Percentiles rank a stretch among this genome's conserved stretches.
phyloP scores from a whole-genome alignment of 2,113 vertebrate species.

The Salvelinus alpinus region DNA sequence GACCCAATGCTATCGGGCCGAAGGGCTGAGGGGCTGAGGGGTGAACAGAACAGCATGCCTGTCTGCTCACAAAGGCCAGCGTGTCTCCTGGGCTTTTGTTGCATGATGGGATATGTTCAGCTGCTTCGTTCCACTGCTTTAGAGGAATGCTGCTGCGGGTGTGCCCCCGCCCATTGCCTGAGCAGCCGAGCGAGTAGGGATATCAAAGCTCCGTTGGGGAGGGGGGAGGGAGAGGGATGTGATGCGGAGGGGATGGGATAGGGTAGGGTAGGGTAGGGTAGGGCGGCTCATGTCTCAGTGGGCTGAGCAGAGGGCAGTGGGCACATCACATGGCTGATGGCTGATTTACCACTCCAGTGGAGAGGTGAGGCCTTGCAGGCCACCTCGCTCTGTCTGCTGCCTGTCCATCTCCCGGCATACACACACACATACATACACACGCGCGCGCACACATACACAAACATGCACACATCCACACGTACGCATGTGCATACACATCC shows the following conservation, averaged over 20 bases:
- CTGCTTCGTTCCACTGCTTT: slow-evolving; percentile 80
- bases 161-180: slow-evolving; percentile 72
- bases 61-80: slow-evolving; percentile 51
- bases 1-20: slow-evolving; percentile 50
- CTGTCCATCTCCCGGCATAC: slow-evolving; percentile 20
- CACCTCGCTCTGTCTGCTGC: slow-evolving; percentile 35
- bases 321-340: slow-evolving; percentile 75
- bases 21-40: slow-evolving; percentile 25
- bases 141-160: slow-evolving; percentile 86
- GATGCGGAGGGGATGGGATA: slow-evolving; percentile 29
- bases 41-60: slow-evolving; percentile 36
- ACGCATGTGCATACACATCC: not conserved
- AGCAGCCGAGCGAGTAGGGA: slow-evolving; percentile 81
- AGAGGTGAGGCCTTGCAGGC: slow-evolving; percentile 62
- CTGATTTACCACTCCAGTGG: slow-evolving; percentile 76
- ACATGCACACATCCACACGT: not conserved
- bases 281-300: slow-evolving; percentile 71
- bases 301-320: slow-evolving; percentile 57
- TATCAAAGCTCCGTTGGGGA: slow-evolving; percentile 75
- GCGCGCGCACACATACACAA: not conserved
- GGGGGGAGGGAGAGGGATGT: slow-evolving; percentile 39
- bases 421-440: slow-evolving; percentile 1
- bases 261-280: slow-evolving; percentile 42
- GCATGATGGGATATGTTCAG: slow-evolving; percentile 72
- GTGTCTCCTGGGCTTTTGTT: slow-evolving; percentile 61